A percentile compares a stretch with the other conserved stretches of the same genome.
These are phyloP conservation scores for Polydrusus cervinus DNA, from an alignment of 2,888 invertebrate species.

Conservation along the genomic window DNA sequence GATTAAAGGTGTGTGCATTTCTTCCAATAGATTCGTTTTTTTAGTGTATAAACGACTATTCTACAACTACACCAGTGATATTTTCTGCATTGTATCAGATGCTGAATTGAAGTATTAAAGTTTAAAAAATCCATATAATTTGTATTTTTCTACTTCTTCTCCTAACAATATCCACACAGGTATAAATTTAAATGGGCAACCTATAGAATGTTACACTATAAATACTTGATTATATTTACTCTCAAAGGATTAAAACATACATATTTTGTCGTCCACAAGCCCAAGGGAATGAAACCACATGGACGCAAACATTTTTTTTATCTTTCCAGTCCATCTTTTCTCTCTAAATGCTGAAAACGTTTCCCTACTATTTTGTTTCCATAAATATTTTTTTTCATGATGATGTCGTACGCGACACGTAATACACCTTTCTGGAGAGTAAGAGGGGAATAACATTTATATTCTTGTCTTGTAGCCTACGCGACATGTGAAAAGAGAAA, in stretches of 20 bases:
- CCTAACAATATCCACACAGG: no score
- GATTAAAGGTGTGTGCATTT: no score
- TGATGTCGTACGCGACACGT: slow-evolving; percentile 18
- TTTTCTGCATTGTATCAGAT: no score
- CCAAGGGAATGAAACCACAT: background rate
- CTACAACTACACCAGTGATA: no score
- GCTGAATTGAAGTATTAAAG: no score
- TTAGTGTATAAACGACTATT: no score
- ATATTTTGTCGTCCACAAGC: background rate
- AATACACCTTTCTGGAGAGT: slow-evolving; percentile 3
- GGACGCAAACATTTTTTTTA: slow-evolving; percentile 22
- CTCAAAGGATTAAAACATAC: background rate
- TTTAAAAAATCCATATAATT: no score
- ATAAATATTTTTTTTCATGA: slow-evolving; percentile 15
- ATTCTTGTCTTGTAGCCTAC: background rate
- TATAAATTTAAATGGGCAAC: no score
- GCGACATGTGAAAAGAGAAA: no score
- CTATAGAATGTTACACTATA: no score
- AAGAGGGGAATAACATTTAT: background rate
- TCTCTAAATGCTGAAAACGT: slow-evolving; percentile 14
- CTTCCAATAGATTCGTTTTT: no score
- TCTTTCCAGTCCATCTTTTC: slow-evolving; percentile 31
- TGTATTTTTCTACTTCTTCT: no score
- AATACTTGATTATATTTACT: background rate
- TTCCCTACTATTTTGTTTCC: slow-evolving; percentile 14